These are phyloP conservation scores for Lonchura striata DNA, from an alignment of 2,113 vertebrate species.

Conservation along the genomic window DNA sequence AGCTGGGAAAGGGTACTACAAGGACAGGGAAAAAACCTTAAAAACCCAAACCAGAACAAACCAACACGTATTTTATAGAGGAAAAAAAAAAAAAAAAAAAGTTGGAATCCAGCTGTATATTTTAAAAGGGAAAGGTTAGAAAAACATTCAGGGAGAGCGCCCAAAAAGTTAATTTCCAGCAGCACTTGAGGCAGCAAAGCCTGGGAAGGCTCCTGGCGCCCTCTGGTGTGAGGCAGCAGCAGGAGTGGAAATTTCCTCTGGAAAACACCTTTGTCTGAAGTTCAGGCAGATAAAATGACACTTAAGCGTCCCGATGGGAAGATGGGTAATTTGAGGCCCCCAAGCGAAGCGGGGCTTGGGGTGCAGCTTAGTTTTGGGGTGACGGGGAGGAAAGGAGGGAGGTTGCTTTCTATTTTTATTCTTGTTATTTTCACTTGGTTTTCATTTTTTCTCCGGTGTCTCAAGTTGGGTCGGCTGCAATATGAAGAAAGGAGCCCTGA, in stretches of 20 bases:
- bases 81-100: no score
- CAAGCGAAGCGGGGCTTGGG: not conserved
- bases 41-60: not conserved
- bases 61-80: not conserved
- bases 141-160: not conserved
- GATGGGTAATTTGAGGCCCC: not conserved
- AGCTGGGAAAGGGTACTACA: not conserved
- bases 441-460: not conserved
- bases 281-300: not conserved
- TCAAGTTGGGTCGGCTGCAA: not conserved
- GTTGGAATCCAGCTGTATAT: not conserved
- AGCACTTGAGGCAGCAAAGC: not conserved
- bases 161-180: slow-evolving; percentile 12
- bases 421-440: not conserved
- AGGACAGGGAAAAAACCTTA: not conserved
- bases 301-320: not conserved
- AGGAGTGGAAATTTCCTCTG: slow-evolving; percentile 53
- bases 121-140: not conserved
- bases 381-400: not conserved
- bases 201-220: slow-evolving; percentile 22
- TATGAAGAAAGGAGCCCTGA: not conserved
- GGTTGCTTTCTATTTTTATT: not conserved
- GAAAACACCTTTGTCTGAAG: slow-evolving; percentile 7
- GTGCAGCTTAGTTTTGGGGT: not conserved
- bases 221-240: slow-evolving; percentile 24